A percentile compares a stretch with the other conserved stretches of the same genome.
phyloP scores from a whole-genome alignment of 2,797 vertebrate species.

The Squalus acanthias region DNA sequence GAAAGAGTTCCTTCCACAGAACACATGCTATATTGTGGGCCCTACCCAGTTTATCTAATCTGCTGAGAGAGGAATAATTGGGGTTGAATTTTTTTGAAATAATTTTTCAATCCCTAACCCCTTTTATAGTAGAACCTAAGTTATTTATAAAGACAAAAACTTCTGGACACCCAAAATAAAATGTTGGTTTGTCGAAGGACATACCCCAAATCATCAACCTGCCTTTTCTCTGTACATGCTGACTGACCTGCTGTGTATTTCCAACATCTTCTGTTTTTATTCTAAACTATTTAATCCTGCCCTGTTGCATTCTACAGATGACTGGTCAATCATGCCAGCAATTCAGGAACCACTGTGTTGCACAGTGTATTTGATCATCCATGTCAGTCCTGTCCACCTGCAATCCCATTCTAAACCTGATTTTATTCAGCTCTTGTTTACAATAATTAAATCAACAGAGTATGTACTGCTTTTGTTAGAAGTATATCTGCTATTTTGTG shows the following conservation, averaged over 20 bases:
- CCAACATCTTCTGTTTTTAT: background rate
- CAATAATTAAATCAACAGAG: background rate
- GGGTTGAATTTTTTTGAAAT: background rate
- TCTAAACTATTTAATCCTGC: background rate
- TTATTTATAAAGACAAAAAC: background rate
- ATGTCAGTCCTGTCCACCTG: too few relatives aligned
- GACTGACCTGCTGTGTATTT: background rate
- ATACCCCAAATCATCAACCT: background rate
- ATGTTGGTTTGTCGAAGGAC: background rate
- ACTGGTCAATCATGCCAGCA: background rate
- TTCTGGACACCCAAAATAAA: background rate
- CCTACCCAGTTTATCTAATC: background rate
- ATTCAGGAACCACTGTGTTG: background rate
- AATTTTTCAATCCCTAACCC: background rate
- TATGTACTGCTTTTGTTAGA: background rate
- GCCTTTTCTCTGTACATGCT: background rate
- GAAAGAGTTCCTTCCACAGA: background rate
- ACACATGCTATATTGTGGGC: background rate
- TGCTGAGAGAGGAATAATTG: background rate
- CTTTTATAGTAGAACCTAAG: background rate
- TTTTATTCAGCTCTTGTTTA: background rate
- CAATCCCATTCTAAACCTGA: background rate
- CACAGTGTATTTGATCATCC: background rate
- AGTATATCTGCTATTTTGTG: too few relatives aligned
- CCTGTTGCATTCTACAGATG: background rate